Base-by-base conservation (phyloP, 2,888 invertebrate genomes). In the Arrhopalites spinosus region DNA sequence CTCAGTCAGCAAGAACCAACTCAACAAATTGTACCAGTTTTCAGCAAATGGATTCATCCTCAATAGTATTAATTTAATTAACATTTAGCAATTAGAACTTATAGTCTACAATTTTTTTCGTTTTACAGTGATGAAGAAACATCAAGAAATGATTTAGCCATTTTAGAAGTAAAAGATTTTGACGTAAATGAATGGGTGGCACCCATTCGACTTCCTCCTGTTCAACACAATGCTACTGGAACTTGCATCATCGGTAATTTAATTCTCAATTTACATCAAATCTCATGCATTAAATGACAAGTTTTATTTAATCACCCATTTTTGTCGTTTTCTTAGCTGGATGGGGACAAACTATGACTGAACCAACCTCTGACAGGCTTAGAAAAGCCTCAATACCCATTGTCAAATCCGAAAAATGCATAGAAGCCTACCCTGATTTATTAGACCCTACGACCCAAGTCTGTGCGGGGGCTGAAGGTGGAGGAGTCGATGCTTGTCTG, bases 401-500 rank as follows among this genome's bases (percentile, higher is more conserved):
- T 23, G 66, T 77, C 3, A 27, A 20, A 13, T 47, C 56, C 7
- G 63, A 45, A 1, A 70, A 67, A n/a, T 78, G 78, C 53, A 5
- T 3, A 5, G 20, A 29, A 1, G 50, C 23, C 17, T 76, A 76
- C 29, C 59, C 8, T 0, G 47, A 59, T 25, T 23, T 66, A 0
- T 27, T 73, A n/a, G 69, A 73, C 5, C 27, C 73, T 2, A n/a
- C 36, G 1, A 70, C n/a, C 13, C 77, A 77, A 70, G 30, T 77
- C 17, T 77, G 77, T 56, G 78, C 78, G 11, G 78, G 78, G 3
- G 64, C 70, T 43, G 73, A 70, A 7, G 75, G 67, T n/a, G 78
- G 78, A 0, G 78, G 78, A 11, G 29, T 70, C 29, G 78, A 78
- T 75, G 77, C 75, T 45, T 78, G 78, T 61, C 27, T 74, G 47